A percentile compares a stretch with the other conserved stretches of the same genome.
These are phyloP conservation scores for Strigamia transsilvanica DNA, from an alignment of 2,888 invertebrate species.

Conservation along the genomic window DNA sequence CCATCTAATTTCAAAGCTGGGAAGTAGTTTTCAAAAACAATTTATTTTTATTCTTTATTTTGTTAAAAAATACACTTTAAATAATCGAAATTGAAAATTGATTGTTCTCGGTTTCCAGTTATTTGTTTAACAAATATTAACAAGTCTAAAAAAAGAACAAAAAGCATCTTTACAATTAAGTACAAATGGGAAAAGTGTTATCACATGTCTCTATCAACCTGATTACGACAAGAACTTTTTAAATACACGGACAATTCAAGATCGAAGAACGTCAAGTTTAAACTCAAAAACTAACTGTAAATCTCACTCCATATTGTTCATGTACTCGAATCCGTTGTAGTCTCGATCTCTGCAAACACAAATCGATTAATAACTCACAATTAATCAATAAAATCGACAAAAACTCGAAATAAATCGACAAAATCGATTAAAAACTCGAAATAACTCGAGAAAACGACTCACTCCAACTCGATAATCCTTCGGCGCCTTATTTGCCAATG, in stretches of 20 bases:
- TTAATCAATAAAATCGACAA: too few relatives aligned
- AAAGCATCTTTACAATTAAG: background rate
- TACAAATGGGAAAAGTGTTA: conserved; percentile 8
- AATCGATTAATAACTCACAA: background rate
- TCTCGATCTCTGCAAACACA: conserved; percentile 34
- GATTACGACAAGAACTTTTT: background rate
- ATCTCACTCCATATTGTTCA: conserved; percentile 8
- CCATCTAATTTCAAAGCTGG: background rate
- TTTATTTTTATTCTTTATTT: background rate
- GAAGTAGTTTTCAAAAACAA: background rate
- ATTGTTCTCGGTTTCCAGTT: background rate
- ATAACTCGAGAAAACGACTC: background rate
- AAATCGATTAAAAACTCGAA: background rate
- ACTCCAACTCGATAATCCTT: conserved; percentile 55
- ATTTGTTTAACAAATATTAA: conserved; percentile 1
- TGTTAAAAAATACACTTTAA: conserved; percentile 3
- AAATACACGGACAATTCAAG: conserved; percentile 1
- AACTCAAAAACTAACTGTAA: background rate
- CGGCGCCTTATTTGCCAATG: conserved; percentile 58
- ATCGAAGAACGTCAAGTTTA: conserved; percentile 6
- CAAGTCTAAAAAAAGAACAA: conserved; percentile 1
- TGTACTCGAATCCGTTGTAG: conserved; percentile 32
- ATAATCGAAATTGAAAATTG: background rate
- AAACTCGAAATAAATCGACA: background rate
- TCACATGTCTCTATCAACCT: conserved; percentile 2